A percentile compares a stretch with the other conserved stretches of the same genome.
phyloP scores from a whole-genome alignment of 2,888 invertebrate genomes.

The Philonicus albiceps region DNA sequence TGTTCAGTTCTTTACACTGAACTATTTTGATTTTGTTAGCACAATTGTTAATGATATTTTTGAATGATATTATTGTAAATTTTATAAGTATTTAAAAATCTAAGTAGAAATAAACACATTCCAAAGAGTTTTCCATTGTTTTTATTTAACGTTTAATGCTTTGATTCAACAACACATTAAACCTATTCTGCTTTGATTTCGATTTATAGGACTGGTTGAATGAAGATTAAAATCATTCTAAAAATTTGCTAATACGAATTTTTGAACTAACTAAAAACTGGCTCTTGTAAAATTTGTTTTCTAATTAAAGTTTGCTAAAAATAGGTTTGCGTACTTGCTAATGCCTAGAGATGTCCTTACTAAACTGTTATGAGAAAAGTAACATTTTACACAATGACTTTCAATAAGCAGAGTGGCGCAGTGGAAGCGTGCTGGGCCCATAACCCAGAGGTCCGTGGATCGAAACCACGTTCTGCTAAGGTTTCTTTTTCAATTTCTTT shows the following conservation, averaged over 20 bases:
- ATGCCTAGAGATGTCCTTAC: not conserved
- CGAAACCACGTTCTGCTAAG: slow-evolving; percentile 62
- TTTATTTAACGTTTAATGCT: too few species aligned
- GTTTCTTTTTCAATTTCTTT: not conserved
- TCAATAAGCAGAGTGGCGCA: slow-evolving; percentile 76
- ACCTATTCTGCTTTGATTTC: too few species aligned
- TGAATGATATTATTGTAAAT: not conserved
- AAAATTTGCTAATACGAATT: too few species aligned
- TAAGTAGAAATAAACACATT: not conserved
- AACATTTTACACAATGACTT: not conserved
- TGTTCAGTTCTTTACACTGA: slow-evolving; percentile 59
- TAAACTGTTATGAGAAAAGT: not conserved
- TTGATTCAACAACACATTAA: too few species aligned
- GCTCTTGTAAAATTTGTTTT: too few species aligned
- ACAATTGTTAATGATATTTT: slow-evolving; percentile 41
- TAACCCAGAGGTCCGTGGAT: slow-evolving; percentile 69
- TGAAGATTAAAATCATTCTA: too few species aligned
- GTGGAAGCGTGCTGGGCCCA: slow-evolving; percentile 84
- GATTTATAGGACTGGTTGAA: too few species aligned
- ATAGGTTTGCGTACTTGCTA: not conserved
- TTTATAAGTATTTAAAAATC: not conserved
- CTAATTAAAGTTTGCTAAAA: not conserved
- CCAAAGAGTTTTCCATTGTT: not conserved
- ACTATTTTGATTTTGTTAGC: slow-evolving; percentile 53
- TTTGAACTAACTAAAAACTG: too few species aligned